phyloP scores from a whole-genome alignment of 2,797 vertebrate genomes.

The Linurgus olivaceus region DNA sequence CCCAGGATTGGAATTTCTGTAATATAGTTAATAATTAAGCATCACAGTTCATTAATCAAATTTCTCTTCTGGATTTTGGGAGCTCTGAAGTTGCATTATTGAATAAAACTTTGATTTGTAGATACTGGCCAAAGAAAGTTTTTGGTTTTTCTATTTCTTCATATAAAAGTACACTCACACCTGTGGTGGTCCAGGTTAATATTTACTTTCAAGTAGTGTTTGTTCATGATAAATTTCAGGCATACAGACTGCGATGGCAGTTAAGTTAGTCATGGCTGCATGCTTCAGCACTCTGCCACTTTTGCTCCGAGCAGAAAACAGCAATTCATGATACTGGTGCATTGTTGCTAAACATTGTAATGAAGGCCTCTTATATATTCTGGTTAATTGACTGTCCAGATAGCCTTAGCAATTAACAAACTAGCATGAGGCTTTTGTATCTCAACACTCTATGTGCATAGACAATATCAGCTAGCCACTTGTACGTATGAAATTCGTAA shows the following conservation, averaged over 20 bases:
- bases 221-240: conserved; percentile 60
- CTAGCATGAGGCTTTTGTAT: conserved; percentile 80
- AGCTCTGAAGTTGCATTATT: conserved; percentile 36
- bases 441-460: conserved; percentile 76
- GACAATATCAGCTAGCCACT: conserved; percentile 78
- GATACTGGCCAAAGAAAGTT: conserved; percentile 67
- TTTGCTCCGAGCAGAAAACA: conserved; percentile 33
- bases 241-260: conserved; percentile 38
- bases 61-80: conserved; percentile 5
- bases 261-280: conserved; percentile 60
- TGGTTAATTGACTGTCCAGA: conserved; percentile 69
- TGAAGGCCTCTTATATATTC: conserved; percentile 65
- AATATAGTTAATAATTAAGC: conserved; percentile 41
- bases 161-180: conserved; percentile 20
- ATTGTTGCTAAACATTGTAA: conserved; percentile 62
- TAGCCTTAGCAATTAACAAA: conserved; percentile 75
- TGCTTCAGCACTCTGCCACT: conserved; percentile 63
- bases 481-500: conserved; percentile 74
- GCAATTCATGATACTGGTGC: conserved; percentile 50
- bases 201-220: conserved; percentile 54
- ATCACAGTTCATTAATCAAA: conserved; percentile 44
- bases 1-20: conserved; percentile 55
- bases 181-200: conserved; percentile 65
- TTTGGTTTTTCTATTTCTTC: conserved; percentile 42
- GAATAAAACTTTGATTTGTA: conserved; percentile 52